These are phyloP conservation scores for Clarias magur DNA, from an alignment of 2,113 vertebrate genomes.

Conservation along the genomic window DNA sequence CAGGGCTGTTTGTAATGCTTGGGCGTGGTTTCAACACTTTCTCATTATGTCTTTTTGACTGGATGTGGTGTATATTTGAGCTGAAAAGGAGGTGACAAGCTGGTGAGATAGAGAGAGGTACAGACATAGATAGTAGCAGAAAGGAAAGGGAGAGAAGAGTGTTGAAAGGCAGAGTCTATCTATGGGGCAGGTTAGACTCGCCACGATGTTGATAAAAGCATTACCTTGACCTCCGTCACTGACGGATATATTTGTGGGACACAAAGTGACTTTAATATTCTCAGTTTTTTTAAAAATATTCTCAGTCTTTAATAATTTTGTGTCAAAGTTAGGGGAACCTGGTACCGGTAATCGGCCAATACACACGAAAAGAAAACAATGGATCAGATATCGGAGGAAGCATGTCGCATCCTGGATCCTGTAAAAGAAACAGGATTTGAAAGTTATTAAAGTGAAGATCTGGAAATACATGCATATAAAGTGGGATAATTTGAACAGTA, in stretches of 20 bases:
- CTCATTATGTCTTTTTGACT: background rate
- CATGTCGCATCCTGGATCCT: background rate
- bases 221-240: constrained; percentile 53
- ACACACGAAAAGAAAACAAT: background rate
- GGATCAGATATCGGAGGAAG: background rate
- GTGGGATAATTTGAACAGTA: too few species aligned
- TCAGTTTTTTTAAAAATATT: background rate
- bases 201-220: constrained; percentile 65
- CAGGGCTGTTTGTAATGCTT: background rate
- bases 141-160: background rate
- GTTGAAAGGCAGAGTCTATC: constrained; percentile 60
- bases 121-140: background rate
- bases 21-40: background rate
- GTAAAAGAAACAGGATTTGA: background rate
- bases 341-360: background rate
- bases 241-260: constrained; percentile 32
- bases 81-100: constrained; percentile 52
- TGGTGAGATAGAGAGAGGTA: background rate
- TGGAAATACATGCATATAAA: background rate
- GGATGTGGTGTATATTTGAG: background rate
- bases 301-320: background rate
- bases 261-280: background rate
- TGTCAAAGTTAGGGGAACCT: background rate
- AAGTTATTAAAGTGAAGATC: background rate
- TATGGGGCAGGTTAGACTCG: constrained; percentile 65